Percentiles rank a stretch among this genome's conserved stretches.
Conservation (phyloP, 2,113 vertebrate genomes). For the Rhagologus leucostigma region DNA sequence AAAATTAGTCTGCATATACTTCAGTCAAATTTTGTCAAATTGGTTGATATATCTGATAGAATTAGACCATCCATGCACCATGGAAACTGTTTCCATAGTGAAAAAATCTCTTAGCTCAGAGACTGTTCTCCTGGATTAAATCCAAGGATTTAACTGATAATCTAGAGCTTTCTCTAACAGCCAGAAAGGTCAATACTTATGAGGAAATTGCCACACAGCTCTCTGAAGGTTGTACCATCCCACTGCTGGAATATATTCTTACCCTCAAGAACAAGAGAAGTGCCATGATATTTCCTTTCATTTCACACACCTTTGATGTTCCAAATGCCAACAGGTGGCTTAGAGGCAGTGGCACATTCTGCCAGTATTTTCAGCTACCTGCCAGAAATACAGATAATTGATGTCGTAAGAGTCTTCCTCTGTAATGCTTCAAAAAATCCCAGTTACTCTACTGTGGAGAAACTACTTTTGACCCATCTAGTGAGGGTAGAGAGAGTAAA, state of each 20-base stretch:
- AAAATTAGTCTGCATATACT: not conserved
- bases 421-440: not conserved
- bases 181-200: not conserved
- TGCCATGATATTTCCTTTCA: not conserved
- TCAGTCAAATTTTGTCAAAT: not conserved
- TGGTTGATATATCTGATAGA: not conserved
- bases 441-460: not conserved
- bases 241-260: not conserved
- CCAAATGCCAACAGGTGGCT: not conserved
- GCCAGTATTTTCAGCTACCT: not conserved
- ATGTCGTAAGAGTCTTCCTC: not conserved
- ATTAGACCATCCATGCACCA: not conserved
- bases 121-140: constrained; percentile 23
- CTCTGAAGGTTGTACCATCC: not conserved
- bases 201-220: not conserved
- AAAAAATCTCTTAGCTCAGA: constrained; percentile 11
- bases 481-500: not conserved
- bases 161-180: not conserved
- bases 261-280: not conserved
- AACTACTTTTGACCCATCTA: not conserved
- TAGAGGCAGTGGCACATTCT: not conserved
- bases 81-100: constrained; percentile 45
- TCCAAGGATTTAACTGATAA: constrained; percentile 12
- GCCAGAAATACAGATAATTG: not conserved
- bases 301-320: not conserved